Evolutionary conservation across 2,113 vertebrate species (phyloP), one percentile per base, ranked within the genome.

Genomic region (Polypterus bichir): DNA sequence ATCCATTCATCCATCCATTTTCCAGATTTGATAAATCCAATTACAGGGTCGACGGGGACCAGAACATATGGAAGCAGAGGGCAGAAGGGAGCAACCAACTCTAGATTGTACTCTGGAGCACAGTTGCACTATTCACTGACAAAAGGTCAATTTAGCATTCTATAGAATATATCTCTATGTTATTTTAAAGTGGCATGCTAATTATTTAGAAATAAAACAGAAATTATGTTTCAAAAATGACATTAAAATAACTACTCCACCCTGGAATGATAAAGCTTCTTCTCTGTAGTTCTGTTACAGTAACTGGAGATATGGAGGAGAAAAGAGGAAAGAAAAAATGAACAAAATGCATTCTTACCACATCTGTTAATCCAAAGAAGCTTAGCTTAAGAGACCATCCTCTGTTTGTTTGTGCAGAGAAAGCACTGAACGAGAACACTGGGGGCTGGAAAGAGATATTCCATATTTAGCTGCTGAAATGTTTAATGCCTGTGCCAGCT

Each of bases 401-500:
- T 76, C 49, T 72, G 61, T 83, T 79, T 73, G 71, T 73, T 71
- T 77, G 69, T 64, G 62, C 68, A 67, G 66, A 66, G 61, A 64
- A 63, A 73, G 75, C n/a, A 49, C 47, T n/a, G 55, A n/a, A 66
- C 59, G 55, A 47, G 49, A 66, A 59, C 49, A 52, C 49, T 48
- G 57, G 60, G 49, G 46, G 55, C 49, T 49, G 65, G 66, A 72
- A 61, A 75, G 67, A 70, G 65, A 72, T 66, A 60, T 79, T 68
- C 68, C 66, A 70, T 74, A 74, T 83, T 80, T 79, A 80, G 68
- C 70, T 54, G 46, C 63, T 62, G 66, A 76, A 70, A 79, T 73
- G 72, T 76, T 81, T 82, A 76, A 81, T 73, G 76, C 78, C 73
- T 71, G 74, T 66, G 68, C 73, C 74, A 80, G 79, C 74, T 68